Conservation (phyloP, 2,113 vertebrate genomes). For the Lepus timidus region DNA sequence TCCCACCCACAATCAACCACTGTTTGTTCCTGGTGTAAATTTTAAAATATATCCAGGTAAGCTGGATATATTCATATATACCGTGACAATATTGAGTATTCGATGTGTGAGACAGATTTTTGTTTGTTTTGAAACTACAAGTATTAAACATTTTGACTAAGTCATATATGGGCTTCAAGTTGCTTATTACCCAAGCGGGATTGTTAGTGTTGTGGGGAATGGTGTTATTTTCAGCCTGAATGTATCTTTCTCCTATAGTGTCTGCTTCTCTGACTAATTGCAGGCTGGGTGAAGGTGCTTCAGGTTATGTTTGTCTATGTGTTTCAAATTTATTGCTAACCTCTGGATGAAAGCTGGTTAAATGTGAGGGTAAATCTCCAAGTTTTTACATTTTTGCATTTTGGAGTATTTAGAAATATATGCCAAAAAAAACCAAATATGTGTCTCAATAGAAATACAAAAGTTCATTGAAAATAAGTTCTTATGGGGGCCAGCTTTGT, state of each 20-base stretch:
- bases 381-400: slow-evolving; percentile 12
- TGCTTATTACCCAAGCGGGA: not conserved
- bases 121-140: not conserved
- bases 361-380: slow-evolving; percentile 20
- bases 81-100: slow-evolving; percentile 13
- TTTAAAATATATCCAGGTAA: slow-evolving; percentile 16
- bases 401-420: slow-evolving; percentile 55
- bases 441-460: not conserved
- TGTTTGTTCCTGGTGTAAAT: slow-evolving; percentile 27
- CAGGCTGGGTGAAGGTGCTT: not conserved
- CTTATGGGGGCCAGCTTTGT: too few species aligned
- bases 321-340: not conserved
- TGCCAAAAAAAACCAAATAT: not conserved
- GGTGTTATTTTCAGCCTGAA: not conserved
- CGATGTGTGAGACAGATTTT: not conserved
- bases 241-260: not conserved
- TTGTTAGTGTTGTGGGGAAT: not conserved
- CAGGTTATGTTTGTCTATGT: not conserved
- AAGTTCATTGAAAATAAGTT: not conserved
- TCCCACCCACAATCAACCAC: not conserved
- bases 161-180: not conserved
- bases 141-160: not conserved
- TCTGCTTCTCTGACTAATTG: not conserved
- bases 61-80: slow-evolving; percentile 9
- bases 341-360: slow-evolving; percentile 5